These are phyloP conservation scores for Athene cunicularia DNA, from an alignment of 2,113 vertebrate genomes.

Conservation along the genomic window DNA sequence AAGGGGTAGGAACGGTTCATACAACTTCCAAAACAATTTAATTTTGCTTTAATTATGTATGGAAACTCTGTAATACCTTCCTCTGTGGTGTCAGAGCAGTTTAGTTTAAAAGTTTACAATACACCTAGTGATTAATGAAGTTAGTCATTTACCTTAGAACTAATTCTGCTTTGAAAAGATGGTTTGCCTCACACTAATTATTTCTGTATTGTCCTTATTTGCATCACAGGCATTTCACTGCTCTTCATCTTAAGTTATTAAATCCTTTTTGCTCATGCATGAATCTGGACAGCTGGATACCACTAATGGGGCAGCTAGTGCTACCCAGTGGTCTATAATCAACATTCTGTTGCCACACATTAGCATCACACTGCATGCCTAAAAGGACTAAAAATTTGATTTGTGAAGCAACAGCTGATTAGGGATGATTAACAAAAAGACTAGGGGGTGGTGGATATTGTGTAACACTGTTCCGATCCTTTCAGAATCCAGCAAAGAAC, in stretches of 20 bases:
- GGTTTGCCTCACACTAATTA: slow-evolving; percentile 13
- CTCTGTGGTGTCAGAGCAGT: neutral
- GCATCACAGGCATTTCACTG: slow-evolving; percentile 1
- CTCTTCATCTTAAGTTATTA: slow-evolving; percentile 29
- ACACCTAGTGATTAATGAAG: neutral
- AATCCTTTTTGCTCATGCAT: slow-evolving; percentile 16
- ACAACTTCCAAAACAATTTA: neutral
- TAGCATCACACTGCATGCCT: slow-evolving; percentile 11
- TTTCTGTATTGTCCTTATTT: slow-evolving; percentile 15
- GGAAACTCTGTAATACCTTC: neutral
- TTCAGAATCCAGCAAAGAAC: neutral
- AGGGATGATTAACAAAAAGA: slow-evolving; percentile 31
- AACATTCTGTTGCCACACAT: slow-evolving; percentile 22
- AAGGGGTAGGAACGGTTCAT: neutral
- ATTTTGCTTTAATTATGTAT: neutral
- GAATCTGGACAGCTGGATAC: slow-evolving; percentile 43
- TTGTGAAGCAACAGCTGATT: slow-evolving; percentile 52
- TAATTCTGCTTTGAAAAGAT: slow-evolving; percentile 18
- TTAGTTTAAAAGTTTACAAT: neutral
- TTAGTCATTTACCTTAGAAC: neutral
- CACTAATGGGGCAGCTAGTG: slow-evolving; percentile 3
- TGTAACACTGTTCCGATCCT: neutral
- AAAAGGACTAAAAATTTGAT: slow-evolving; percentile 34
- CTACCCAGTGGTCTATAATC: slow-evolving; percentile 34
- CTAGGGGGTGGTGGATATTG: neutral